Base-by-base conservation (phyloP, 2,113 vertebrate species). In the Pelusios castaneus region DNA sequence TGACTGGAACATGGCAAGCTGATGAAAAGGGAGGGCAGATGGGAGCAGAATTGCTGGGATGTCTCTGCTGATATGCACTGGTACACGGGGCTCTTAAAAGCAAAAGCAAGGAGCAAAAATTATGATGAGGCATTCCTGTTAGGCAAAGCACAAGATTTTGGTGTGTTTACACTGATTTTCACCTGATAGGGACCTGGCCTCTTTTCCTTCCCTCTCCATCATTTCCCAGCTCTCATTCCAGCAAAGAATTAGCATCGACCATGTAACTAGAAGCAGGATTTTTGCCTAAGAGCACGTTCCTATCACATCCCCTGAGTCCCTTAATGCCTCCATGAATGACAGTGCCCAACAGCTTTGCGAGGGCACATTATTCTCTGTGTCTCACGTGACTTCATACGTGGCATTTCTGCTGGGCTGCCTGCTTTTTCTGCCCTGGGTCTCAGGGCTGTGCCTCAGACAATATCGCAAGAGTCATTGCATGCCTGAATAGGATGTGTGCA, bases 321-420 rank as follows among this genome's bases (percentile, higher is more conserved):
- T 70, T 19, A 70, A 70, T 38, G 19, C 34, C 60, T 54, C 10
- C 41, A 19, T 41, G 43, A 0, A 5, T 54, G 34, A 13, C 55
- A 67, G 38, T 31, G 58, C 73, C 12, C 3, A 7, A 0, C 6
- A 5, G 2, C n/a, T 27, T 47, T 10, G 38, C 11, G 24, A 80
- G 27, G 77, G 47, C 1, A 0, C 24, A 10, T 34, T 2, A n/a
- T 45, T 45, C 41, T 75, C 43, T 75, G 41, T 16, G 17, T 14
- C 89, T 52, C 34, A 70, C 45, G 0, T 10, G 83, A 43, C 52
- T 52, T n/a, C 10, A 13, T 16, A 27, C 10, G 13, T 21, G 54
- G 16, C 58, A 3, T 9, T 17, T 45, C 80, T 7, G 4, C 45
- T 51, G 58, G 13, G 82, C 58, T 51, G 45, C 4, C 2, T 9